A percentile compares a stretch with the other conserved stretches of the same genome.
Evolutionary conservation across 1,140 invertebrate species (phyloP).

Genomic region (Kradibia gibbosae): DNA sequence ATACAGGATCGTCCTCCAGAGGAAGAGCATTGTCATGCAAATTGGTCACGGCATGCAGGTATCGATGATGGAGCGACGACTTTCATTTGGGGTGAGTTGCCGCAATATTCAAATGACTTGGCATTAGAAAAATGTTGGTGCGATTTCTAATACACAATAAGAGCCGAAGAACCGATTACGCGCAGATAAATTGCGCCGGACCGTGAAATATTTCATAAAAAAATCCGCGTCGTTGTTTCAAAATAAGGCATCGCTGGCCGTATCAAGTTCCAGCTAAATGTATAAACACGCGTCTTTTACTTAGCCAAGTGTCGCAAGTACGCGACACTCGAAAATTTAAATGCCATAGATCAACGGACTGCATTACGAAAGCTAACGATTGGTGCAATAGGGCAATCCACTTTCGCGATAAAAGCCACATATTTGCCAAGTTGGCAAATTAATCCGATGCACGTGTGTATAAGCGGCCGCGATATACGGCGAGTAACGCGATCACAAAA

Average conservation of each 20-base stretch:
- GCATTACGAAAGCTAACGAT: slow-evolving; percentile 18
- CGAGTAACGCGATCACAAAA: slow-evolving; percentile 42
- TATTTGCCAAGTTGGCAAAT: slow-evolving; percentile 27
- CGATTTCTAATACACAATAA: not conserved
- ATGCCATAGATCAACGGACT: not conserved
- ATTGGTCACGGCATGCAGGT: not conserved
- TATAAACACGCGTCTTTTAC: not conserved
- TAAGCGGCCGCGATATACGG: not conserved
- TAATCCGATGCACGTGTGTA: slow-evolving; percentile 20
- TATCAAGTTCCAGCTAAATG: not conserved
- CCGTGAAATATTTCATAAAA: not conserved
- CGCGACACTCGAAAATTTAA: slow-evolving; percentile 20
- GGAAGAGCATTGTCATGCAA: not conserved
- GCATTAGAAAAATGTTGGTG: too few relatives aligned
- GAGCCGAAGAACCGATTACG: not conserved
- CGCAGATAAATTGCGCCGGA: not conserved
- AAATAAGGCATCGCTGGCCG: not conserved
- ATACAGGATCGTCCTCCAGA: not conserved
- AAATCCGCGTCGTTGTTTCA: too few relatives aligned
- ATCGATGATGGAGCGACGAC: not conserved
- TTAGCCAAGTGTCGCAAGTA: not conserved
- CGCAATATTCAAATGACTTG: not conserved
- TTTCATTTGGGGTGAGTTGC: not conserved
- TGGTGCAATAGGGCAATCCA: slow-evolving; percentile 21
- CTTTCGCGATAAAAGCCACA: not conserved